These are phyloP conservation scores for Amblyraja radiata DNA, from an alignment of 2,797 vertebrate genomes.

Conservation along the genomic window DNA sequence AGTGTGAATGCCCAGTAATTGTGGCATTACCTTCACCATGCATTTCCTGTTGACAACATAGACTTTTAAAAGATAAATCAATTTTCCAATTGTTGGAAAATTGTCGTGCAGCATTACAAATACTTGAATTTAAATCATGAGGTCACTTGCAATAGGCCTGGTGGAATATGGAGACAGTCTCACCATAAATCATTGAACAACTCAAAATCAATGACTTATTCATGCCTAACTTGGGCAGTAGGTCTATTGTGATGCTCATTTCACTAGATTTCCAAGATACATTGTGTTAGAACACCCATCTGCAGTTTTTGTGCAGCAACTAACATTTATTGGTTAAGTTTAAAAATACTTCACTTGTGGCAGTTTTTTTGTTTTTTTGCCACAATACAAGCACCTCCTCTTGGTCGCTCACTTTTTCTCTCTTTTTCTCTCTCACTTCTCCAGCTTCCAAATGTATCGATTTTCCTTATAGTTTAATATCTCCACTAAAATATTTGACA, in stretches of 20 bases:
- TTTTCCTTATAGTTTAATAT: not conserved
- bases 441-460: not conserved
- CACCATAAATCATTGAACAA: not conserved
- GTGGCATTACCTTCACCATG: conserved; percentile 9
- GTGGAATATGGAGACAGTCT: not conserved
- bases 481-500: not conserved
- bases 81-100: not conserved
- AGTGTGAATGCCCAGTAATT: not conserved
- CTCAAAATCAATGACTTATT: not conserved
- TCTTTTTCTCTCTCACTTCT: not conserved
- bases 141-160: not conserved
- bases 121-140: not conserved
- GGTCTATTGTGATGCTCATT: not conserved
- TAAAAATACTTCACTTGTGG: not conserved
- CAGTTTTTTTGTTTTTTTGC: not conserved
- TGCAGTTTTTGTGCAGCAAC: not conserved
- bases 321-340: not conserved
- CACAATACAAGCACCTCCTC: not conserved
- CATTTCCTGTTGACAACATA: not conserved
- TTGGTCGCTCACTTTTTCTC: not conserved
- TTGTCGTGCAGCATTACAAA: not conserved
- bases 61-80: not conserved
- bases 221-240: not conserved
- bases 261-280: not conserved
- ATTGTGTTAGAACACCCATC: conserved; percentile 5